phyloP scores from a whole-genome alignment of 2,888 invertebrate genomes.

The Phytoseiulus persimilis region DNA sequence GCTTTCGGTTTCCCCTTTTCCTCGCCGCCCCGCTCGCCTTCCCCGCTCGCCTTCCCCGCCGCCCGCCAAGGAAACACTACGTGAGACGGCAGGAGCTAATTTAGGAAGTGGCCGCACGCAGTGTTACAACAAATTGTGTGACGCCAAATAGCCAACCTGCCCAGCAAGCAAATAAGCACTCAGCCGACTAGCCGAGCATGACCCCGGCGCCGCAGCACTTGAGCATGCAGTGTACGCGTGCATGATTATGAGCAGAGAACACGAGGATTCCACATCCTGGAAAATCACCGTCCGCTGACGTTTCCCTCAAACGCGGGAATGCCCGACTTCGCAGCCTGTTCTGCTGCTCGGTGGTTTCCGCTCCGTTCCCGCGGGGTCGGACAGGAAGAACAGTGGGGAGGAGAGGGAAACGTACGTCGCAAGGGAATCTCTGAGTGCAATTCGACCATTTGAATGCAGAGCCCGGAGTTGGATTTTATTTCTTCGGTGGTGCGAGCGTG shows the following conservation, averaged over 20 bases:
- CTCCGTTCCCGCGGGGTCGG: not conserved
- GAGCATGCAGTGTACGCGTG: not conserved
- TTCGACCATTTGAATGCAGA: not conserved
- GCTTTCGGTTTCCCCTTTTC: not conserved
- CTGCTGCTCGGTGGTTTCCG: not conserved
- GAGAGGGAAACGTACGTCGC: not conserved
- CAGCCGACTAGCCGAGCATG: not conserved
- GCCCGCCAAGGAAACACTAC: not conserved
- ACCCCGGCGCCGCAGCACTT: not conserved
- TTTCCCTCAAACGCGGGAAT: not conserved
- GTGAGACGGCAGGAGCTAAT: not conserved
- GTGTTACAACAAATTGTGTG: conserved; percentile 5
- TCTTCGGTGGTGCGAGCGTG: not conserved
- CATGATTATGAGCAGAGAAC: not conserved
- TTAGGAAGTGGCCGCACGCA: not conserved
- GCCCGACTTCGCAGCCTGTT: not conserved
- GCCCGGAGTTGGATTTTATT: not conserved
- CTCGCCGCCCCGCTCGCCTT: not conserved
- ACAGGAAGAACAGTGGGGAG: not conserved
- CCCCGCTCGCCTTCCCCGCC: not conserved
- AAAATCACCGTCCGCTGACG: not conserved
- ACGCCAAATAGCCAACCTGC: not conserved
- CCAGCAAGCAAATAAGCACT: not conserved
- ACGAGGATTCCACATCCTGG: not conserved
- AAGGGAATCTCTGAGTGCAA: not conserved